phyloP scores from a whole-genome alignment of 2,888 invertebrate species.

The Phytoseiulus persimilis region DNA sequence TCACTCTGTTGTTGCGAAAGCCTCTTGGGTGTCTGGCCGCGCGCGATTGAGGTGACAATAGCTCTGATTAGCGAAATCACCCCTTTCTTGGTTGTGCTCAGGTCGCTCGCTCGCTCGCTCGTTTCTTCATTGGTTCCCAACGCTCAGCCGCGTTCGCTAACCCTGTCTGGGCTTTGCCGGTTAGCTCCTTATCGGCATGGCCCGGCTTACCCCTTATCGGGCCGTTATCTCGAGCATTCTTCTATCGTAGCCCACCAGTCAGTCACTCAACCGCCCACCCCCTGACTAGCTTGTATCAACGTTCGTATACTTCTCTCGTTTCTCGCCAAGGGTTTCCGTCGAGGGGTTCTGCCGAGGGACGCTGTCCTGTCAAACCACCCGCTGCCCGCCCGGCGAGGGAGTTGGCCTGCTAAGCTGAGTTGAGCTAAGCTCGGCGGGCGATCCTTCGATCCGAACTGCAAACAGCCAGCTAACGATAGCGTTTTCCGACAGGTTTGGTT shows the following conservation, averaged over 20 bases:
- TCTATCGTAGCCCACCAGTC: not conserved
- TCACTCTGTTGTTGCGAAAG: not conserved
- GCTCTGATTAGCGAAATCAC: slow-evolving; percentile 5
- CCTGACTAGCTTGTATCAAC: not conserved
- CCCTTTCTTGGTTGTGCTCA: not conserved
- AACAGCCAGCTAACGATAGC: not conserved
- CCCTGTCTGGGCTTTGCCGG: not conserved
- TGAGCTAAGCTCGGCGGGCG: not conserved
- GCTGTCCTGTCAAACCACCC: too few relatives aligned
- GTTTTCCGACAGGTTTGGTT: slow-evolving; percentile 81
- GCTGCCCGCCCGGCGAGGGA: too few relatives aligned
- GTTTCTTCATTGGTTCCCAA: not conserved
- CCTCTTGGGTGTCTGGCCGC: not conserved
- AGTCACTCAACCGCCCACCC: not conserved
- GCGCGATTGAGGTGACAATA: slow-evolving; percentile 5
- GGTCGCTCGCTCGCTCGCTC: not conserved
- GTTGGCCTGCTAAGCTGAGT: too few relatives aligned
- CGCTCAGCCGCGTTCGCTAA: not conserved
- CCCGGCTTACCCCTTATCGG: not conserved
- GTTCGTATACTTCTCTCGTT: not conserved
- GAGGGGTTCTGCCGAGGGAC: too few relatives aligned
- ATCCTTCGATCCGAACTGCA: not conserved
- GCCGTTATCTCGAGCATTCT: not conserved
- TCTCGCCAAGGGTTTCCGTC: not conserved
- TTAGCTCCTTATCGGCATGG: not conserved